Conservation (phyloP, 2,797 vertebrate species). For the Enteromius trimaculatus region DNA sequence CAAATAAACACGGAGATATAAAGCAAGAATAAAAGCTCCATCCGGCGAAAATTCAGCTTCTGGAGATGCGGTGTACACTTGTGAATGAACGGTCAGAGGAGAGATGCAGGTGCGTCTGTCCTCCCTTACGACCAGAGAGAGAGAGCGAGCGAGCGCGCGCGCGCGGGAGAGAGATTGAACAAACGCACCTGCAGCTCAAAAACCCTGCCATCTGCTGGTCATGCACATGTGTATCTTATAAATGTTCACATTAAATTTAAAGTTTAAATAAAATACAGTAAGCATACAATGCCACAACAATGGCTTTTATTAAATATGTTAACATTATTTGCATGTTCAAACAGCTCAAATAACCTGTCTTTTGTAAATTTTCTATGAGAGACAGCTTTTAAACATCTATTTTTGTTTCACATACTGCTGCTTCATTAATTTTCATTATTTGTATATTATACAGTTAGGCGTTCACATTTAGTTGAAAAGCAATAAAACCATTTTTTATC, state of each 20-base stretch:
- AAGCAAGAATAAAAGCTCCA: background rate
- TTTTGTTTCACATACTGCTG: background rate
- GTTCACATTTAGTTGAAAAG: background rate
- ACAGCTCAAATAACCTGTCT: background rate
- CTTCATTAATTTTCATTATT: background rate
- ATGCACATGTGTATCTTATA: background rate
- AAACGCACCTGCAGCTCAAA: conserved; percentile 1
- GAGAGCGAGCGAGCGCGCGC: background rate
- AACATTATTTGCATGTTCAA: background rate
- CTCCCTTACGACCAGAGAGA: conserved; percentile 38
- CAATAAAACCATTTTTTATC: background rate
- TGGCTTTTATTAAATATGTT: background rate
- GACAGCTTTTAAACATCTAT: background rate
- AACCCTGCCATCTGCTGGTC: conserved; percentile 40
- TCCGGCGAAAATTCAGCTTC: conserved; percentile 18
- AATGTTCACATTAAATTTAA: background rate
- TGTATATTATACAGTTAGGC: background rate
- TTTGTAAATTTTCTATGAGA: background rate
- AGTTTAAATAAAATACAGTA: background rate
- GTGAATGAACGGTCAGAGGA: conserved; percentile 23
- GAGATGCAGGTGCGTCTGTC: conserved; percentile 47
- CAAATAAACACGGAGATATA: background rate
- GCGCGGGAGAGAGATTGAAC: background rate
- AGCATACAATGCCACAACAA: background rate
- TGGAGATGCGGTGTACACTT: conserved; percentile 2